Evolutionary conservation across 2,797 vertebrate species (phyloP).

Genomic region (Hyperoplus lanceolatus): DNA sequence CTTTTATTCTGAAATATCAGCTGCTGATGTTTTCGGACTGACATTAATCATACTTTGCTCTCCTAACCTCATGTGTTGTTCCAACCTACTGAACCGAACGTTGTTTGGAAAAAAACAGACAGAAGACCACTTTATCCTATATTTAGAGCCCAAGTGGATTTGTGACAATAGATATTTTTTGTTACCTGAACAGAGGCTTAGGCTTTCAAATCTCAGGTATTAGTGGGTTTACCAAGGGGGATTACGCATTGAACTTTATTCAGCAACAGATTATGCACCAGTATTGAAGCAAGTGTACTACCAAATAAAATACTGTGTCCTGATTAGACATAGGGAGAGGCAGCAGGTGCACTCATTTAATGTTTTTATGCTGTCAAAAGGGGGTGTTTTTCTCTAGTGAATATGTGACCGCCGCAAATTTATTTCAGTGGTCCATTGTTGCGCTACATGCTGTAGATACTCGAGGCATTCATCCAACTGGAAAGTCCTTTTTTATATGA

Average conservation of each 20-base stretch:
- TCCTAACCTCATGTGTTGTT: conserved; percentile 29
- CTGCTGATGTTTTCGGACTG: neutral
- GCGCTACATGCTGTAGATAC: conserved; percentile 20
- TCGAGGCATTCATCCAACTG: conserved; percentile 36
- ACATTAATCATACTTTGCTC: conserved; percentile 3
- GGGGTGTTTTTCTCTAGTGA: conserved; percentile 63
- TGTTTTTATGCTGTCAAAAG: conserved; percentile 45
- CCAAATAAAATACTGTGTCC: conserved; percentile 2
- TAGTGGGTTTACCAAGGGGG: conserved; percentile 75
- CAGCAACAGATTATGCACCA: conserved; percentile 58
- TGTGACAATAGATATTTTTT: conserved; percentile 71
- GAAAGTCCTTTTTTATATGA: conserved; percentile 32
- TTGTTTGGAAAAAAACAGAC: conserved; percentile 28
- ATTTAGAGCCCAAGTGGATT: conserved; percentile 66
- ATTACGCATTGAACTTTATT: conserved; percentile 78
- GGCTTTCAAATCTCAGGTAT: conserved; percentile 78
- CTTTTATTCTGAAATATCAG: neutral
- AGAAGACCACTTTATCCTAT: conserved; percentile 46
- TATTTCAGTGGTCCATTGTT: conserved; percentile 39
- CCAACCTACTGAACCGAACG: conserved; percentile 14
- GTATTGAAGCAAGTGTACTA: conserved; percentile 30
- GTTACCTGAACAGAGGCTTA: conserved; percentile 78
- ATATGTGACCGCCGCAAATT: conserved; percentile 47
- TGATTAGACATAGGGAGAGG: conserved; percentile 27
- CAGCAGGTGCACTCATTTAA: conserved; percentile 54